These are phyloP conservation scores for Enteromius mattozi DNA, from an alignment of 2,797 vertebrate genomes.

Conservation along the genomic window DNA sequence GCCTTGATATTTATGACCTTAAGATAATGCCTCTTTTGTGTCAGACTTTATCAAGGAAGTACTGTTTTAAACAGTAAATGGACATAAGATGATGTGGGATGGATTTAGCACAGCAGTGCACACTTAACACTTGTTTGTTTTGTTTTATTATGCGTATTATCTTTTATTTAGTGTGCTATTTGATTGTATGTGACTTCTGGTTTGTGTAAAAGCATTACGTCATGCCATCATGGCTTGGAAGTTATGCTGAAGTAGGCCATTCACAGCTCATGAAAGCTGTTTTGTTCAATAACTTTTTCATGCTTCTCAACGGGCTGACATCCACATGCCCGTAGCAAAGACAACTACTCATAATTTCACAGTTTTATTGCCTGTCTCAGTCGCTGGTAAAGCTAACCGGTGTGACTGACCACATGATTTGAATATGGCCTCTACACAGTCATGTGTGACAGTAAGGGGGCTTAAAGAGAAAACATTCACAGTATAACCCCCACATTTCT, in stretches of 20 bases:
- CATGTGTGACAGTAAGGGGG: conserved; percentile 29
- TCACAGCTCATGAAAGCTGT: conserved; percentile 36
- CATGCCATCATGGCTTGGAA: neutral
- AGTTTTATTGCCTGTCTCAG: conserved; percentile 25
- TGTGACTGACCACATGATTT: conserved; percentile 45
- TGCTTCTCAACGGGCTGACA: conserved; percentile 27
- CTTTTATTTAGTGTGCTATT: neutral
- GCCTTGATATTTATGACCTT: conserved; percentile 11
- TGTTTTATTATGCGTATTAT: neutral
- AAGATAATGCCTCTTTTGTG: neutral
- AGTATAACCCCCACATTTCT: conserved; percentile 46
- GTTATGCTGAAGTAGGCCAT: conserved; percentile 28
- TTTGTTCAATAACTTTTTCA: conserved; percentile 37
- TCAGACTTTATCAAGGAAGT: neutral
- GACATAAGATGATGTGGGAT: neutral
- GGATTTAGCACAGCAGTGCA: neutral
- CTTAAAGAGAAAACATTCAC: conserved; percentile 50
- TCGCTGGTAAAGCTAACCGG: conserved; percentile 28
- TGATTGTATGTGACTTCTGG: neutral
- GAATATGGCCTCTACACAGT: conserved; percentile 41
- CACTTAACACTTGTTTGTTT: neutral
- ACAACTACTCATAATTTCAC: conserved; percentile 51
- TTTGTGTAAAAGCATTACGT: conserved; percentile 1
- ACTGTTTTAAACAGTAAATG: conserved; percentile 13
- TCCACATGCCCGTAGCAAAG: conserved; percentile 31